Conservation (phyloP, 2,888 invertebrate species). For the Protonemura montana region DNA sequence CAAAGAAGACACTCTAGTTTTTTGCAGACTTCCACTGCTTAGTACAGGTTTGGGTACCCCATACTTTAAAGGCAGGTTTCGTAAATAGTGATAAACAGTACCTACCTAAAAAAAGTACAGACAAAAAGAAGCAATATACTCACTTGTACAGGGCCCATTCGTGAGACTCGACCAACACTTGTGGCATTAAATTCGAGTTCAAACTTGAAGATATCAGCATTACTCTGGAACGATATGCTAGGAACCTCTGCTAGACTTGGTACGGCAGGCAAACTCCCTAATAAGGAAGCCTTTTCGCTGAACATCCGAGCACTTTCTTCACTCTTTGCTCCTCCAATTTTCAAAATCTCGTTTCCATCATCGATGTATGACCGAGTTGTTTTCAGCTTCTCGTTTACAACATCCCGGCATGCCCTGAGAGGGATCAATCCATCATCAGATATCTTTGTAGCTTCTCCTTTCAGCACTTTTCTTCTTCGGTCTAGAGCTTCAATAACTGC, state of each 20-base stretch:
- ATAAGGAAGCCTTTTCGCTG: slow-evolving; percentile 52
- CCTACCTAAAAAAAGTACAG: too few relatives aligned
- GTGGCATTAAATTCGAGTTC: slow-evolving; percentile 52
- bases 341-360: slow-evolving; percentile 54
- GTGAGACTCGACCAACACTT: slow-evolving; percentile 55
- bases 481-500: slow-evolving; percentile 53
- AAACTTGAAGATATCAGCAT: slow-evolving; percentile 56
- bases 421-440: slow-evolving; percentile 57
- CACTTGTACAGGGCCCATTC: slow-evolving; percentile 61
- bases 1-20: too few relatives aligned
- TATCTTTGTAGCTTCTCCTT: slow-evolving; percentile 51
- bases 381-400: slow-evolving; percentile 57
- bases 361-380: slow-evolving; percentile 56
- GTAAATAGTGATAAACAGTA: too few relatives aligned
- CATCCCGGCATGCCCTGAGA: slow-evolving; percentile 57
- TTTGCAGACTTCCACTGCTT: too few relatives aligned
- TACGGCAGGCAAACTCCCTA: slow-evolving; percentile 65
- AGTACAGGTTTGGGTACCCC: too few relatives aligned
- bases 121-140: too few relatives aligned
- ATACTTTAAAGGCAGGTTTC: too few relatives aligned
- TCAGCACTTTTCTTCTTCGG: slow-evolving; percentile 54
- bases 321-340: slow-evolving; percentile 50
- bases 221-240: slow-evolving; percentile 62
- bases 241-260: slow-evolving; percentile 66
- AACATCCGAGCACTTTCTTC: slow-evolving; percentile 44